A percentile compares a stretch with the other conserved stretches of the same genome.
These are phyloP conservation scores for Mesorhabditis belari DNA, from an alignment of 2,888 invertebrate genomes.

Conservation along the genomic window DNA sequence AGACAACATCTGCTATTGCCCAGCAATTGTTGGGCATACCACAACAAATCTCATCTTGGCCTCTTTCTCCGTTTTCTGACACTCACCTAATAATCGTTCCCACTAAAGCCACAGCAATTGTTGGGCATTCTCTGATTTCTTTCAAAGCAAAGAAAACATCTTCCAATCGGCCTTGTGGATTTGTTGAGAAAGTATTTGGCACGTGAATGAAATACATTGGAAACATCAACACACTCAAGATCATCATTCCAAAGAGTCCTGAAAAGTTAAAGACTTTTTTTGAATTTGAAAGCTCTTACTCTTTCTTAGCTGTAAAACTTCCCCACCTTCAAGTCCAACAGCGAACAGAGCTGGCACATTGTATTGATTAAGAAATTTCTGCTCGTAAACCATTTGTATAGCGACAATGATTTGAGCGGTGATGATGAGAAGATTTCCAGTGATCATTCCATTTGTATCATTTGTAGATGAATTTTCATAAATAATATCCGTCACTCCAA, in stretches of 20 bases:
- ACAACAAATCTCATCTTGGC: too few species aligned
- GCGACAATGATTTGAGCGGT: conserved; percentile 72
- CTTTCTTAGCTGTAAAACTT: too few species aligned
- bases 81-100: conserved; percentile 58
- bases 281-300: too few species aligned
- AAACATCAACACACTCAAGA: conserved; percentile 61
- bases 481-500: conserved; percentile 47
- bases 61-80: too few species aligned
- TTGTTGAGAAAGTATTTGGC: conserved; percentile 70
- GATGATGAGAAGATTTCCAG: conserved; percentile 61
- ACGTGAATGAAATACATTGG: conserved; percentile 75
- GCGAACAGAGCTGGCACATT: conserved; percentile 84
- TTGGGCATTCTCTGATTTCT: conserved; percentile 68
- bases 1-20: not conserved
- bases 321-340: conserved; percentile 90
- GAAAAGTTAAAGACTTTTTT: not conserved
- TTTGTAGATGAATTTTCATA: conserved; percentile 45
- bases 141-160: conserved; percentile 76
- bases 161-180: conserved; percentile 64
- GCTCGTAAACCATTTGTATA: conserved; percentile 86
- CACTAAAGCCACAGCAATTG: conserved; percentile 65
- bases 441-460: conserved; percentile 67
- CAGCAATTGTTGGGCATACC: too few species aligned
- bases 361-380: conserved; percentile 72
- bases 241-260: conserved; percentile 40